Evolutionary conservation across 2,113 vertebrate species (phyloP).

Genomic region (Megaceryle maxima): DNA sequence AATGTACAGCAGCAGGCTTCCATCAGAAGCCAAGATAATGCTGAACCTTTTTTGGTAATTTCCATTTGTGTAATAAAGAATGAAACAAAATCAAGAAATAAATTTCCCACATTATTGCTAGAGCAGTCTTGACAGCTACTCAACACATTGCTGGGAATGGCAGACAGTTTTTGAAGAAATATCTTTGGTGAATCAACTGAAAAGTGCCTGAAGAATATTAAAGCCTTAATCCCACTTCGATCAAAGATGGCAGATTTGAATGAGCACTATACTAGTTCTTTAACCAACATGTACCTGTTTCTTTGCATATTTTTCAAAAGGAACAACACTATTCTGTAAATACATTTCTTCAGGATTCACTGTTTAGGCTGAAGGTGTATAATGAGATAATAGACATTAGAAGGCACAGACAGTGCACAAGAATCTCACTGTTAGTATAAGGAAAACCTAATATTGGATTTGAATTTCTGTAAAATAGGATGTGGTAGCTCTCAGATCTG

Average conservation of each 20-base stretch:
- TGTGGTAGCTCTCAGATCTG: neutral
- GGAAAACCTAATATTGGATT: neutral
- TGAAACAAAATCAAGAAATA: neutral
- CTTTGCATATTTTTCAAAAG: neutral
- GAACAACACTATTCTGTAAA: neutral
- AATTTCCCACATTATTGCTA: neutral
- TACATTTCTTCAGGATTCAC: neutral
- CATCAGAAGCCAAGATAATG: neutral
- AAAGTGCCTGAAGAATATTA: constrained; percentile 11
- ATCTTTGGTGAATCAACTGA: neutral
- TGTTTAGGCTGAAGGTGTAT: neutral
- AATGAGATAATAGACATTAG: neutral
- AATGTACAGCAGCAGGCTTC: neutral
- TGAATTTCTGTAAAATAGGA: neutral
- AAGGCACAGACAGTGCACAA: neutral
- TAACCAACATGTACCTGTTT: neutral
- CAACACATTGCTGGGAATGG: neutral
- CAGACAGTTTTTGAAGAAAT: neutral
- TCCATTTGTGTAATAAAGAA: neutral
- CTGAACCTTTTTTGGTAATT: neutral
- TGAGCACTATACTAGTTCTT: neutral
- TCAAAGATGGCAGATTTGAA: neutral
- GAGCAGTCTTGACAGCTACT: neutral
- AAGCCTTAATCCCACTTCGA: neutral
- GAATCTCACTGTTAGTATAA: neutral